Evolutionary conservation across 2,113 vertebrate genomes (phyloP).

Genomic region (Natator depressus): DNA sequence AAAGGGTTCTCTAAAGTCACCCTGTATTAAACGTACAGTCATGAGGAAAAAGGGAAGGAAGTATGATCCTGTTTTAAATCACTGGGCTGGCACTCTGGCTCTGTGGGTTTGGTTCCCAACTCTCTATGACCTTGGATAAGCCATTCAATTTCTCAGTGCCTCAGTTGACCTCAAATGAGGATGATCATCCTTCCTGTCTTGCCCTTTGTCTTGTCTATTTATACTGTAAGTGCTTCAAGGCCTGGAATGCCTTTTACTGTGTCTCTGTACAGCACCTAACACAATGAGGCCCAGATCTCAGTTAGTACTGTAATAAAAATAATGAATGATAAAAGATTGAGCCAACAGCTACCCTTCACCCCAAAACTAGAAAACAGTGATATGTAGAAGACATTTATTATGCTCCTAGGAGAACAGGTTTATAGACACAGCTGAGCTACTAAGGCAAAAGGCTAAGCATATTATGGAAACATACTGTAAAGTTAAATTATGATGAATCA

Average conservation of each 20-base stretch:
- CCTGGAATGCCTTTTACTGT: background rate
- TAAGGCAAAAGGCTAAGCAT: background rate
- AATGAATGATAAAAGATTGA: constrained; percentile 29
- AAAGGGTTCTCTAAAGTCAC: background rate
- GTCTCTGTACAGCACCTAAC: background rate
- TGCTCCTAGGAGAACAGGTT: background rate
- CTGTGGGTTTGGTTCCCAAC: background rate
- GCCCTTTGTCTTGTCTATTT: background rate
- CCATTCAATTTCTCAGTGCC: background rate
- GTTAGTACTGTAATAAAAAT: background rate
- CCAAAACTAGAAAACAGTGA: background rate
- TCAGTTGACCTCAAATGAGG: background rate
- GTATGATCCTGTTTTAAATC: background rate
- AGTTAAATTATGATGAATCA: constrained; percentile 38
- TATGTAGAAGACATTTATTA: constrained; percentile 1
- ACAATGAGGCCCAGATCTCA: background rate
- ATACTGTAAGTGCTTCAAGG: background rate
- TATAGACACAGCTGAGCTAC: constrained; percentile 23
- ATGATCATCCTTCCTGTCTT: background rate
- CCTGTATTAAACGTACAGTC: background rate
- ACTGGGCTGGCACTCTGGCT: background rate
- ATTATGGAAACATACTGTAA: background rate
- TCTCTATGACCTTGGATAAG: background rate
- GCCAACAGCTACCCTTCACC: background rate
- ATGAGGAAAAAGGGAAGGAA: rapidly evolving